Base-by-base conservation (phyloP, 2,888 invertebrate species). In the Cataglyphis livida region DNA sequence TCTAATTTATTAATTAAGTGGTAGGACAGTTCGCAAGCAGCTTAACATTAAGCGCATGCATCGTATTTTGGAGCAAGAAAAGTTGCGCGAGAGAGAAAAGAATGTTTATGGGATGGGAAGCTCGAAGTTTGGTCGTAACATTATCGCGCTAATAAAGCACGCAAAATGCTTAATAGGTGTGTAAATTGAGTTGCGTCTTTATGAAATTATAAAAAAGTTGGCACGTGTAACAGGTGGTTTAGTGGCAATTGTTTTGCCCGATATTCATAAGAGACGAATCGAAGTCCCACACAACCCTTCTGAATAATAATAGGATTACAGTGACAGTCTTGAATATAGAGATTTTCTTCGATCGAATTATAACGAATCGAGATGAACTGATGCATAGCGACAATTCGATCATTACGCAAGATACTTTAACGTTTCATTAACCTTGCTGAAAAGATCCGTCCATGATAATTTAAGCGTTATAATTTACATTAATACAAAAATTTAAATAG, bases 171-270 rank as follows among this genome's bases (percentile, higher is more conserved):
- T 66, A 76, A 76, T 78, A 70, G 18, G 59, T 70, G 71, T 70
- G 59, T 44, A 78, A 78, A 78, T 70, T 70, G 70, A 70, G 70
- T 78, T 78, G 78, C 78, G 12, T 70, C 78, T 59, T 78, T 78
- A 78, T 78, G 78, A 78, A 78, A 78, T 78, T 78, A 78, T 78
- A 70, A 78, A 70, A 78, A 79, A 79, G 59, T 44, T 70, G 21
- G 44, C 59, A 25, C 59, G 78, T 78, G 78, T 70, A 78, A 78
- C 78, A 78, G 78, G 78, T 78, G 78, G 78, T 78, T 78, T 48
- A 59, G 59, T 48, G 78, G 78, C 59, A 44, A 78, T 78, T 78
- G 78, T 78, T 78, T 78, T 35, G 25, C 44, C 70, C 78, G 78
- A 79, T 78, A 78, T 79, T 70, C 25, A 59, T 70, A 61, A 79